A percentile compares a stretch with the other conserved stretches of the same genome.
These are phyloP conservation scores for Arrhopalites spinosus DNA, from an alignment of 2,888 invertebrate species.

Conservation along the genomic window DNA sequence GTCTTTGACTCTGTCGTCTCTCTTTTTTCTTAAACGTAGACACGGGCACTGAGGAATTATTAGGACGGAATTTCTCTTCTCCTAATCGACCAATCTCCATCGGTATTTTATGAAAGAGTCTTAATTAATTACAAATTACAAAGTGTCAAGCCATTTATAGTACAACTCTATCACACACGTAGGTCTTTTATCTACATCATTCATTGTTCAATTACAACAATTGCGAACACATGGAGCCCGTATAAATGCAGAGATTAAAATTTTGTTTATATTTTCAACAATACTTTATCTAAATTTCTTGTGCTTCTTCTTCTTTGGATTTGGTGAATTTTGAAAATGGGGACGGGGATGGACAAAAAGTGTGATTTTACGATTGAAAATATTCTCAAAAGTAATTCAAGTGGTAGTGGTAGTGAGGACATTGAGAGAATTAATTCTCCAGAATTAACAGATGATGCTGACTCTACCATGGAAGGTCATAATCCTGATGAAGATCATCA, in stretches of 20 bases:
- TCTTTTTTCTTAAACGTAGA: neutral
- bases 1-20: neutral
- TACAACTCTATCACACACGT: too few species aligned
- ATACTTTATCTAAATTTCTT: too few species aligned
- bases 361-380: constrained; percentile 53
- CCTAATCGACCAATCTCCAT: neutral
- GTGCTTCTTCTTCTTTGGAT: too few species aligned
- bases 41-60: neutral
- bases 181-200: too few species aligned
- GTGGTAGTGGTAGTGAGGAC: constrained; percentile 6
- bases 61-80: neutral
- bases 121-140: neutral
- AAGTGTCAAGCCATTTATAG: too few species aligned
- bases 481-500: constrained; percentile 45
- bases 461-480: constrained; percentile 49
- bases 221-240: too few species aligned
- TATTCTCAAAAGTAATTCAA: constrained; percentile 45
- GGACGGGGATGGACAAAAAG: constrained; percentile 47
- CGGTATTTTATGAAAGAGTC: too few species aligned
- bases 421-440: constrained; percentile 19
- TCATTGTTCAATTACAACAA: too few species aligned
- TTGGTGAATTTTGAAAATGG: neutral
- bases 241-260: too few species aligned
- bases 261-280: too few species aligned
- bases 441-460: constrained; percentile 48